Evolutionary conservation across 2,888 invertebrate species (phyloP), one percentile per base, ranked within the genome.

Genomic region (Mystacides longicornis): DNA sequence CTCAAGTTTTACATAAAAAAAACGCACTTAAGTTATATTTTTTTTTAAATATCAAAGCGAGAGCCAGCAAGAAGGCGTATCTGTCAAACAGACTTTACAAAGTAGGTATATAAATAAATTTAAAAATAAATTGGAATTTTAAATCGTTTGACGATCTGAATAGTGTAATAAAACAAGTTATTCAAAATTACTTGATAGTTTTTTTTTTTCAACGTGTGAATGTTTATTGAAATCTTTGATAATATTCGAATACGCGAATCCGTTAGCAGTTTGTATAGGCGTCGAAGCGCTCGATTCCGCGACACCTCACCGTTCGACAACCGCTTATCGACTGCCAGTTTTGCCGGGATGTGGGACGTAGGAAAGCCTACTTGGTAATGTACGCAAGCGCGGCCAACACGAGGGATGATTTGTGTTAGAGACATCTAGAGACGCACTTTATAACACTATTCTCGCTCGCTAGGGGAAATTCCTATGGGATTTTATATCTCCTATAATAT

Each of bases 241-340:
- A n/a, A n/a, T 16, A 37, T 37, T 37, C 14, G 3, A 37, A 37
- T 16, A 19, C 46, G 46, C 46, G 46, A 46, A 7, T 11, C 20
- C 4, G 46, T 21, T 46, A 49, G 16, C 19, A 21, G 16, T 46
- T 46, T 46, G 37, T 3, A 18, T 19, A 46, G 19, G 5, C 4
- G 16, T 46, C 5, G 21, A 16, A 19, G 14, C 43, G 42, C 21
- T 50, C 7, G 16, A 3, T n/a, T n/a, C 23, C 27, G 22, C 59
- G 59, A 20, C 52, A 43, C 51, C 37, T 3, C 54, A 23, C 37
- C 27, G n/a, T n/a, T n/a, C 37, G 54, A 46, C 37, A 49, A 50
- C 54, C 58, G 59, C 61, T 59, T 61, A 61, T 61, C 59, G 61
- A 61, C 61, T 61, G 61, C 49, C 58, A 54, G 58, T 20, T 51